Evolutionary conservation across 1,140 invertebrate genomes (phyloP).

Genomic region (Cryptotermes secundus): DNA sequence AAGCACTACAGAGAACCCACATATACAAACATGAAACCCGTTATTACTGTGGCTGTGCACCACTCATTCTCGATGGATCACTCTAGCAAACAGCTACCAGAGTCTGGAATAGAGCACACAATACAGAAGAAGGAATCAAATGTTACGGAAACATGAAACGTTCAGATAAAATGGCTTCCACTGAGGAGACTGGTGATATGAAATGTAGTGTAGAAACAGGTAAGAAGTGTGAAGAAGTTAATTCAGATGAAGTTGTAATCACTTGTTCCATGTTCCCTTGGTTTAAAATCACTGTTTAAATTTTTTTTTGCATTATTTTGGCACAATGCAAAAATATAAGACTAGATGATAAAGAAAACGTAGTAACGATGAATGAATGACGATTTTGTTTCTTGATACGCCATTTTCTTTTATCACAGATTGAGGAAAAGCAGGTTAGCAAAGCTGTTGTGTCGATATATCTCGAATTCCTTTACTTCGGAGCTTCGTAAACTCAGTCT

Average conservation of each 20-base stretch:
- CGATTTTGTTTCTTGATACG: not conserved
- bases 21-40: not conserved
- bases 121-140: not conserved
- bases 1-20: not conserved
- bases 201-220: too few species aligned
- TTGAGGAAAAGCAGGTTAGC: not conserved
- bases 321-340: not conserved
- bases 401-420: not conserved
- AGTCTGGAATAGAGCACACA: not conserved
- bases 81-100: not conserved
- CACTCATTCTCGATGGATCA: not conserved
- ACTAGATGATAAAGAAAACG: constrained; percentile 2
- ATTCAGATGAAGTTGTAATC: not conserved
- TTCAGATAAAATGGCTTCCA: too few species aligned
- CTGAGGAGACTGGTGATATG: too few species aligned
- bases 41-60: not conserved
- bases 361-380: not conserved
- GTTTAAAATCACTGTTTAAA: not conserved
- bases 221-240: not conserved
- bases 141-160: too few species aligned
- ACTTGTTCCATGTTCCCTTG: constrained; percentile 3
- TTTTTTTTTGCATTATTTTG: not conserved
- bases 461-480: not conserved
- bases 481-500: too few species aligned
- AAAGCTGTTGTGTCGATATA: not conserved